phyloP scores from a whole-genome alignment of 2,797 vertebrate genomes.

The Xyrichtys novacula region DNA sequence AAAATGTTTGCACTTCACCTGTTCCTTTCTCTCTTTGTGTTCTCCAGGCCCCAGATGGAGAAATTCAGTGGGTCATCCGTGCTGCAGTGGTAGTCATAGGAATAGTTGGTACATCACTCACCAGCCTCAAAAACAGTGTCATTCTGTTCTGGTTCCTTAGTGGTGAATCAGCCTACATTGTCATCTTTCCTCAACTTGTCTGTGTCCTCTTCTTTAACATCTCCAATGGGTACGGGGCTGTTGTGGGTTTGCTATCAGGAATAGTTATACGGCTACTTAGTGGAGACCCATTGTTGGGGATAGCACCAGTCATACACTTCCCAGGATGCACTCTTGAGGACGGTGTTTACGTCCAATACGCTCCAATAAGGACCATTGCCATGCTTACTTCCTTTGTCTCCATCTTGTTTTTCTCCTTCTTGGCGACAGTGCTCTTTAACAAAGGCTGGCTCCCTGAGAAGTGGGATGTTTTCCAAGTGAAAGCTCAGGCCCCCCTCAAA shows the following conservation, averaged over 20 bases:
- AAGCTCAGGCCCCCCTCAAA: background rate
- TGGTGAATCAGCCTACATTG: conserved; percentile 66
- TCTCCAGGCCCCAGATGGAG: conserved; percentile 76
- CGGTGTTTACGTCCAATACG: conserved; percentile 67
- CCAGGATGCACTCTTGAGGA: conserved; percentile 69
- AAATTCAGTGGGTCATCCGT: conserved; percentile 76
- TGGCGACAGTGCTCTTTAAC: conserved; percentile 47
- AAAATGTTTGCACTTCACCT: background rate
- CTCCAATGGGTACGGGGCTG: conserved; percentile 74
- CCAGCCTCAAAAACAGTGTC: conserved; percentile 60
- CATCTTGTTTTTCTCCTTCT: conserved; percentile 50
- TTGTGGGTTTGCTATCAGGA: conserved; percentile 30
- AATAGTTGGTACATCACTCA: conserved; percentile 56
- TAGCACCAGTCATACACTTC: conserved; percentile 67
- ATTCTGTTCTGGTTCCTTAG: conserved; percentile 62
- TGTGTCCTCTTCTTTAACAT: conserved; percentile 74
- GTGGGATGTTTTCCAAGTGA: conserved; percentile 52
- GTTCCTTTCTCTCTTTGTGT: background rate
- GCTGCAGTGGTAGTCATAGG: conserved; percentile 70
- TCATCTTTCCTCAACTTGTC: conserved; percentile 82
- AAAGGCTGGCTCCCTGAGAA: conserved; percentile 39
- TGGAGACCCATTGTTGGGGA: conserved; percentile 46
- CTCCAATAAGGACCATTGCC: conserved; percentile 80
- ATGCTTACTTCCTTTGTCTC: conserved; percentile 68
- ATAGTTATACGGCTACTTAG: conserved; percentile 12